Percentiles rank a stretch among this genome's conserved stretches.
Conservation (phyloP, 2,888 invertebrate species). For the Chloroclysta siterata region DNA sequence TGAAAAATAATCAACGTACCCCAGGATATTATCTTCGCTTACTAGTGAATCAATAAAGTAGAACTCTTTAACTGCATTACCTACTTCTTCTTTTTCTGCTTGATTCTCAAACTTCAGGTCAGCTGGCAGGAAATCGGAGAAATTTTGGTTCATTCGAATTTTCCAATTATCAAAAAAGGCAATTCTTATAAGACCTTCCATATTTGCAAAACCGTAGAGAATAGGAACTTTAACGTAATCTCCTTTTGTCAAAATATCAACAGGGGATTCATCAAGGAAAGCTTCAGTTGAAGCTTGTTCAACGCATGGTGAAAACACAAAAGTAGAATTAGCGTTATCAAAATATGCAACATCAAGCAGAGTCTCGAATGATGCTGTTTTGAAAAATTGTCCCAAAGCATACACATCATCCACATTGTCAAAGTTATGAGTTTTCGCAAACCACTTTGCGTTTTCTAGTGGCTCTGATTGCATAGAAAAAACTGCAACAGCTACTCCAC, state of each 20-base stretch:
- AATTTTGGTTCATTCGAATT: constrained; percentile 47
- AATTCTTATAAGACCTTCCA: constrained; percentile 52
- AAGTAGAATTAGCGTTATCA: constrained; percentile 40
- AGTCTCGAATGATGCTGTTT: constrained; percentile 45
- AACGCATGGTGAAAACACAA: constrained; percentile 49
- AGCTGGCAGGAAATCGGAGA: constrained; percentile 49
- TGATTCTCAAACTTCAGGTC: constrained; percentile 42
- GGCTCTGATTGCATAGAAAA: constrained; percentile 56
- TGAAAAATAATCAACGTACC: constrained; percentile 22
- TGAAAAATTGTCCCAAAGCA: constrained; percentile 59
- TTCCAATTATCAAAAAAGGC: constrained; percentile 44
- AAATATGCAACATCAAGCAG: constrained; percentile 28
- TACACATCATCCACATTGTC: constrained; percentile 49
- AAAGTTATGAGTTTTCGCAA: constrained; percentile 47
- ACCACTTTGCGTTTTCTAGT: constrained; percentile 50
- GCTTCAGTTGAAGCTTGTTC: constrained; percentile 39
- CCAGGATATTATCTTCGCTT: constrained; percentile 13
- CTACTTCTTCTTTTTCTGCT: constrained; percentile 18
- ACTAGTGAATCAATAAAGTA: constrained; percentile 23
- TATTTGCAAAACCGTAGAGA: constrained; percentile 57
- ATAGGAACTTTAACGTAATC: constrained; percentile 56
- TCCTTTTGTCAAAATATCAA: constrained; percentile 53
- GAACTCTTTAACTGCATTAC: constrained; percentile 19
- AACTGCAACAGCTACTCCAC: constrained; percentile 47
- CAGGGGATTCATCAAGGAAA: constrained; percentile 54